phyloP scores from a whole-genome alignment of 2,888 invertebrate species.

The Orchesellides sinensis region DNA sequence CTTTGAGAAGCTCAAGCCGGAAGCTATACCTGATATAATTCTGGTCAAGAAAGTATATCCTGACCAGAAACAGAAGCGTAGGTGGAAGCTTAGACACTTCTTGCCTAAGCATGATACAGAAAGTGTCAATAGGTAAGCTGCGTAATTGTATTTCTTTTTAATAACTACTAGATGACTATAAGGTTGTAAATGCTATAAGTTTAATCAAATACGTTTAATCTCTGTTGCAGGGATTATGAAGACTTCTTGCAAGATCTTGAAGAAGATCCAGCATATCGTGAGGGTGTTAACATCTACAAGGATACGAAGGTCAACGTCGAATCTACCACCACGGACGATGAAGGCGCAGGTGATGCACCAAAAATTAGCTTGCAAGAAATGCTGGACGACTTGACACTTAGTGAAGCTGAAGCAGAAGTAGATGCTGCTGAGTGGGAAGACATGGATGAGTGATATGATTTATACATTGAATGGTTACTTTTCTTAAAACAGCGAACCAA shows the following conservation, averaged over 20 bases:
- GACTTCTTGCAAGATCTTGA: conserved; percentile 98
- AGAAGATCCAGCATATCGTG: conserved; percentile 92
- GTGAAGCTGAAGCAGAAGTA: conserved; percentile 88
- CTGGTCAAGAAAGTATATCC: conserved; percentile 95
- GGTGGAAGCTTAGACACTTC: conserved; percentile 87
- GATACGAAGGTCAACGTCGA: conserved; percentile 76
- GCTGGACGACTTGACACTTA: conserved; percentile 92
- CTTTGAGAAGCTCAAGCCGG: conserved; percentile 86
- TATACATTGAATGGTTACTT: too few relatives aligned
- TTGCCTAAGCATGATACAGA: conserved; percentile 71
- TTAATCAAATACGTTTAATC: background rate
- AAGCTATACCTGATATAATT: conserved; percentile 90
- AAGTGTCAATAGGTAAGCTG: conserved; percentile 70
- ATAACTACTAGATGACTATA: too few relatives aligned
- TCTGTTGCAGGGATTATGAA: conserved; percentile 88
- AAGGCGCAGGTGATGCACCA: conserved; percentile 77
- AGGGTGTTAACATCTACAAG: conserved; percentile 95
- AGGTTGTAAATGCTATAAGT: background rate
- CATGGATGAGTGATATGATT: conserved; percentile 46
- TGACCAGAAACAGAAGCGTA: conserved; percentile 78
- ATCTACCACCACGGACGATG: conserved; percentile 80
- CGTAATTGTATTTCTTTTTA: background rate
- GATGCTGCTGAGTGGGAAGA: conserved; percentile 75
- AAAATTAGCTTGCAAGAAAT: conserved; percentile 93
- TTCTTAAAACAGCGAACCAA: too few relatives aligned